These are phyloP conservation scores for Corythornis leucogaster DNA, from an alignment of 2,797 vertebrate genomes.

Conservation along the genomic window DNA sequence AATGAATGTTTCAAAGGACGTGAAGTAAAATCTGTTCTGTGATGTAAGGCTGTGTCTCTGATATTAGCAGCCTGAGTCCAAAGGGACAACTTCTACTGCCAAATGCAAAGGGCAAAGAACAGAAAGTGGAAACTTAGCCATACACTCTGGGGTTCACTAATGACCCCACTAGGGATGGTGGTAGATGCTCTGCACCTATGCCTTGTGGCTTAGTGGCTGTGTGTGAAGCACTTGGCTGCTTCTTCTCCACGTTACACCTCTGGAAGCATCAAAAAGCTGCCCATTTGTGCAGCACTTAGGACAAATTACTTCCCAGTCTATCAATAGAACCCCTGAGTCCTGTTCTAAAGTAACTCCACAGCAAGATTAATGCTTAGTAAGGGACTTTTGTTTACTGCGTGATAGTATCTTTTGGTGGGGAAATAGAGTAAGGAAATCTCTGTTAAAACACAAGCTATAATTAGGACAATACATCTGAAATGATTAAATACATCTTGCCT, in stretches of 20 bases:
- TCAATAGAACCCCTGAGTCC: background rate
- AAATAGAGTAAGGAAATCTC: background rate
- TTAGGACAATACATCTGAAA: background rate
- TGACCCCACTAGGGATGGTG: background rate
- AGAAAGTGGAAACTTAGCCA: background rate
- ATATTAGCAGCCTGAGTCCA: background rate
- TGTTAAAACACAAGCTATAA: constrained; percentile 12
- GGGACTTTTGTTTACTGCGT: background rate
- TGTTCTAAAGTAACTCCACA: background rate
- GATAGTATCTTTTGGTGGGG: background rate
- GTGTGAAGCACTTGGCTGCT: background rate
- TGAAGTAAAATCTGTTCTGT: background rate
- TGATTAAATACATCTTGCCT: constrained; percentile 6
- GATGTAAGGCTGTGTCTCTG: background rate
- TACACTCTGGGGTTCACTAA: background rate
- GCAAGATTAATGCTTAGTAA: background rate
- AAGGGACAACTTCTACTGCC: background rate
- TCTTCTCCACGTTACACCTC: background rate
- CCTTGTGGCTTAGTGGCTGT: background rate
- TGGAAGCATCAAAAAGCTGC: background rate
- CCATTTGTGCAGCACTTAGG: background rate
- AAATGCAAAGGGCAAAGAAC: background rate
- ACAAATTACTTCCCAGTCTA: background rate
- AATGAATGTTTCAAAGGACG: constrained; percentile 12
- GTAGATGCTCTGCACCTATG: background rate